Base-by-base conservation (phyloP, 2,888 invertebrate genomes). In the Nipponacmea schrenckii region DNA sequence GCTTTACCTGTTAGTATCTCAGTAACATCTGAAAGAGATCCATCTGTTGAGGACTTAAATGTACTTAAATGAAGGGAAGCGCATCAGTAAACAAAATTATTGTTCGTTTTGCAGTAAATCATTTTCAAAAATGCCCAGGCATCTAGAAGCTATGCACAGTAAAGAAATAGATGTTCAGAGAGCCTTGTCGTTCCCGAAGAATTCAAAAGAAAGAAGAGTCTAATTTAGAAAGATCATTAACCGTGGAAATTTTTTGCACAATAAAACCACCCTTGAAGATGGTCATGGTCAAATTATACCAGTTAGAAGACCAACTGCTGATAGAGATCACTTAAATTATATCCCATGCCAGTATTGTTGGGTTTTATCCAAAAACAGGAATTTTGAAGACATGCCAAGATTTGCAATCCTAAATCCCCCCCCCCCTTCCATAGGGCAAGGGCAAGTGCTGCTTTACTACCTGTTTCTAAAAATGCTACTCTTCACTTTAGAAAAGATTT, bases 381-480 rank as follows among this genome's bases (percentile, higher is more conserved):
- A 15, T 50, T 50, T 50, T 50, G 50, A 15, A 50, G 50, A 12
- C 50, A 50, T 50, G 50, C 50, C 15, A 50, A 50, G 10, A 50
- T 50, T 3, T 50, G 50, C 14, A 50, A 50, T 12, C 15, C 50
- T n/a, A 50, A 50, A 50, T 50, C 50, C 10, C 0, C 50, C 10
- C 0, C 50, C 15, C 12, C 31, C 31, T 31, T 3, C 31, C 31
- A 31, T 31, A 31, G 31, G 5, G 5, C 5, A 56, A 56, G 20
- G n/a, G 56, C 56, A 56, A 56, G 56, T 56, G 56, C 56, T 56
- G 56, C 56, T 56, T 56, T 56, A 24, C 56, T 56, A 24, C 56
- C 20, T 8, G 56, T 56, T n/a, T 56, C 56, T 20, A 56, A 56
- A 56, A 56, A 56, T 56, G 56, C 56, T 20, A 56, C n/a, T 56